Evolutionary conservation across 2,888 invertebrate genomes (phyloP), one percentile per base, ranked within the genome.

Genomic region (Eurytoma californica): DNA sequence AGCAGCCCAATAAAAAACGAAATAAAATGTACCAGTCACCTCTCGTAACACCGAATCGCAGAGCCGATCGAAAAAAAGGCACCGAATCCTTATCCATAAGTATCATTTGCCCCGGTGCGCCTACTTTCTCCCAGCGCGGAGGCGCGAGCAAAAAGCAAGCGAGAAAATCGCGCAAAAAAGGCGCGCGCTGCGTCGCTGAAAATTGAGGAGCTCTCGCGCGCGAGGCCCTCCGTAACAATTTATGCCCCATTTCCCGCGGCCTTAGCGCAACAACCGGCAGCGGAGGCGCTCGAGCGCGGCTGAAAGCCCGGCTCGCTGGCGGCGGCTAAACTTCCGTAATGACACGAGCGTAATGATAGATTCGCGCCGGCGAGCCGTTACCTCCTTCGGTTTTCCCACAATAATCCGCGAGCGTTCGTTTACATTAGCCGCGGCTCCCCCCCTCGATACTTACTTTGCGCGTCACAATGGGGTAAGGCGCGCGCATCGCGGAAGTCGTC

Each of bases 181-280:
- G 39, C 39, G 28, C 68, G 16, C 16, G 12, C 68, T 53, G 28
- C 14, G 18, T n/a, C 53, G 67, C 51, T 7, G 49, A 66, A 61
- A 72, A 61, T 72, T 61, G 61, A 61, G 39, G 39, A 72, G 74
- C 67, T 51, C 67, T 65, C 55, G 51, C 63, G 53, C 49, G 47
- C 51, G 74, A 16, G n/a, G 49, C 57, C 39, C 28, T 39, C 30
- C 70, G 53, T 73, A 74, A 77, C 57, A 74, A 74, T 80, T 77
- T 80, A 80, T 77, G 77, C 72, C 77, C 77, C 80, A 72, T 80
- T 80, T 80, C 74, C 80, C 80, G 80, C 57, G 72, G 77, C 65
- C 74, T 53, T 60, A 20, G 53, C 12, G 51, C 30, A 16, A 5
- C 30, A 30, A 30, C 61, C 61, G 30, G 53, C 53, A 53, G 53